Base-by-base conservation (phyloP, 2,113 vertebrate species). In the Brachyistius frenatus region DNA sequence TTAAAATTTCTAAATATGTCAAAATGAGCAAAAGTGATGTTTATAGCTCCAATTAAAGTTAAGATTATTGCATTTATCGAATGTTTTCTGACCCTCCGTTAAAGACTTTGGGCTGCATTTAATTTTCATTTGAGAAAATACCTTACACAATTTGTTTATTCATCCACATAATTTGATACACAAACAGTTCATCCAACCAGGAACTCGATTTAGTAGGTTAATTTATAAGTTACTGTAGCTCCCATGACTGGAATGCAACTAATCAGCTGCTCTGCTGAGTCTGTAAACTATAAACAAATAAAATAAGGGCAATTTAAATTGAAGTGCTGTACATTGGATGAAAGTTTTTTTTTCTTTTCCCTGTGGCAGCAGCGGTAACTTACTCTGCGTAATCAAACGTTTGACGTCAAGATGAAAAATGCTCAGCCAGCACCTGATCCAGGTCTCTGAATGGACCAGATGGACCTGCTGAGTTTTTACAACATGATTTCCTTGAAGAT, bases 381-480 rank as follows among this genome's bases (percentile, higher is more conserved):
- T 31, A n/a, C 49, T 37, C 61, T 53, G 63, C 67, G 72, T 52
- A 79, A 44, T 80, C 56, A 88, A 76, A 79, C 16, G 52, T 78
- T 46, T 74, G 65, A 88, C 8, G 68, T 86, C 74, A 58, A 60
- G 83, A 87, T 86, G 67, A 81, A 74, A 87, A 76, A 80, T 33
- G 63, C 54, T 63, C 11, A 7, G 36, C 58, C 63, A 6, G 77
- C 71, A 61, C 61, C 71, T 58, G 67, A 81, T 75, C 73, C 87
- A 66, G 73, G 52, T 63, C 39, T 62, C 54, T 67, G 63, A 35
- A 53, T 81, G 69, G 78, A 74, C 79, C 78, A 85, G 68, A 80
- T 85, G 85, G 79, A 82, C 92, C 73, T 81, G 67, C 91, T 86
- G 81, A 52, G 74, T 36, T 76, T 84, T 58, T 53, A 65, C 77